These are phyloP conservation scores for Platichthys flesus DNA, from an alignment of 2,113 vertebrate genomes.

Conservation along the genomic window DNA sequence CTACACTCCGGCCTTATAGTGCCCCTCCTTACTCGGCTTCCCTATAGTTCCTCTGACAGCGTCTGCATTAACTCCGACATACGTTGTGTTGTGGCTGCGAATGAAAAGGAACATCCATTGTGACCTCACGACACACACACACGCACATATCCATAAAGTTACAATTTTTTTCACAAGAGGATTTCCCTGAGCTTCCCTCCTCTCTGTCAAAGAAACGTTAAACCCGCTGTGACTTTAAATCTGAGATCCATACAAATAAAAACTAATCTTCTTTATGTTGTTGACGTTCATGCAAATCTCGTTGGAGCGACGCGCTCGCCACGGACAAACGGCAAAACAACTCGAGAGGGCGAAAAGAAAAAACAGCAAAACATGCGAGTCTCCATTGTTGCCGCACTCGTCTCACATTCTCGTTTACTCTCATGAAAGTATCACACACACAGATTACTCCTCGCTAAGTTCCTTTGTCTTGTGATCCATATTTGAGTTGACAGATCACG, in stretches of 20 bases:
- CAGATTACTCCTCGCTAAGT: constrained; percentile 79
- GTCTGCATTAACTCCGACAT: constrained; percentile 48
- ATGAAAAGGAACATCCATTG: constrained; percentile 23
- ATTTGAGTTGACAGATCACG: constrained; percentile 83
- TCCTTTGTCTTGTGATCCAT: constrained; percentile 82
- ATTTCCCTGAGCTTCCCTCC: not conserved
- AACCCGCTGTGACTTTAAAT: constrained; percentile 31
- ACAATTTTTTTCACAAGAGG: too few relatives aligned
- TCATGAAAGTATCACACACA: constrained; percentile 83
- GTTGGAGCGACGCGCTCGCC: constrained; percentile 58
- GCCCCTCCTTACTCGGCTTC: constrained; percentile 30
- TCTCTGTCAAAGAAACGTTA: constrained; percentile 24
- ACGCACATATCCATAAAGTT: not conserved
- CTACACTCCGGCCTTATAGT: constrained; percentile 70
- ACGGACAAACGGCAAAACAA: constrained; percentile 48
- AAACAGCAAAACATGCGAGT: constrained; percentile 46
- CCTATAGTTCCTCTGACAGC: constrained; percentile 50
- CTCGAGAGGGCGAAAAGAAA: constrained; percentile 14
- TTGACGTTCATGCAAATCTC: constrained; percentile 57
- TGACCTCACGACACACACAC: constrained; percentile 34
- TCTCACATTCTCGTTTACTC: constrained; percentile 80
- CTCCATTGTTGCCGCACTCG: constrained; percentile 70
- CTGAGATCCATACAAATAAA: constrained; percentile 4
- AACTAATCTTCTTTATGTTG: constrained; percentile 48
- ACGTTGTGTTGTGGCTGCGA: constrained; percentile 26